Conservation (phyloP, 2,113 vertebrate genomes). For the Corythornis madagascariensis region DNA sequence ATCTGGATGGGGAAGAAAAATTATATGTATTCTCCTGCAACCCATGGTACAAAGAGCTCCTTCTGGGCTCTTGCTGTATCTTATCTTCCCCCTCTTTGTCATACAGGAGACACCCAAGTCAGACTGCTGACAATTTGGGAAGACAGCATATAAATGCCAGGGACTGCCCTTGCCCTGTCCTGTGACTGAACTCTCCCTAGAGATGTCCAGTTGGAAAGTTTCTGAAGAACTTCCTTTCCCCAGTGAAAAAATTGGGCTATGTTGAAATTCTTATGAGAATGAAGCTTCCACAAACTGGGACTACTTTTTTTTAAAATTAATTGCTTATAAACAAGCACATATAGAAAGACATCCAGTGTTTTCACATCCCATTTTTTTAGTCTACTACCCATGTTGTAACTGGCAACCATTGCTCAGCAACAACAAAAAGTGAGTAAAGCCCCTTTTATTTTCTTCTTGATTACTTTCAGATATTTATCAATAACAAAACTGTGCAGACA, state of each 20-base stretch:
- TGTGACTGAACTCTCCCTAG: neutral
- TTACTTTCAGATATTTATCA: neutral
- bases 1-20: neutral
- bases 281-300: neutral
- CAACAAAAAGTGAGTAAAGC: neutral
- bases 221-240: slow-evolving; percentile 6
- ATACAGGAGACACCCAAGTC: neutral
- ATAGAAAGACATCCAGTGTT: neutral
- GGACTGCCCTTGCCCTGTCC: neutral
- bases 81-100: neutral
- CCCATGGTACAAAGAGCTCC: neutral
- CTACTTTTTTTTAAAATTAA: neutral
- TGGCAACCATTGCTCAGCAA: neutral
- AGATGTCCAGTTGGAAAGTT: neutral
- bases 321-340: neutral
- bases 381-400: neutral
- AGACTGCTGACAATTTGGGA: neutral
- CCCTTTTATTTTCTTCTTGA: neutral
- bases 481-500: neutral
- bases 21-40: neutral
- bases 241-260: neutral
- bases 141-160: neutral
- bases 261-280: neutral
- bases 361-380: neutral
- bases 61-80: neutral